These are phyloP conservation scores for Amitus sp. DNA, from an alignment of 2,888 invertebrate species.

Conservation along the genomic window DNA sequence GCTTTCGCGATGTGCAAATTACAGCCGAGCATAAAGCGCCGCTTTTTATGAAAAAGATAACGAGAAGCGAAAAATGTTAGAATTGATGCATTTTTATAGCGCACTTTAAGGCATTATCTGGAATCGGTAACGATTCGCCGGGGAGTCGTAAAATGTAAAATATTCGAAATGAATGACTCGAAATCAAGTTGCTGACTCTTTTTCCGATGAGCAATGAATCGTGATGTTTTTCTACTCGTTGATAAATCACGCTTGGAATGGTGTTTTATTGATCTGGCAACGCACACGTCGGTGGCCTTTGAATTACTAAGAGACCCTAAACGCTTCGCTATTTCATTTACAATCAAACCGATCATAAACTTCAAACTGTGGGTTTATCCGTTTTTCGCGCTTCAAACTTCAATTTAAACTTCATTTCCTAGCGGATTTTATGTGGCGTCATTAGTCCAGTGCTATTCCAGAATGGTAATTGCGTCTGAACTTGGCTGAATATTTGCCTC, in stretches of 20 bases:
- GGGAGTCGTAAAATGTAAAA: too few species aligned
- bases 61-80: background rate
- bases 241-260: slow-evolving; percentile 3
- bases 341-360: slow-evolving; percentile 36
- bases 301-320: too few species aligned
- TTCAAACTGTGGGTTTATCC: background rate
- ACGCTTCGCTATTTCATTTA: slow-evolving; percentile 54
- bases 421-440: background rate
- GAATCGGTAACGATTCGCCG: too few species aligned
- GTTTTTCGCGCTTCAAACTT: slow-evolving; percentile 4
- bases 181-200: background rate
- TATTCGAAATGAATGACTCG: too few species aligned
- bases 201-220: slow-evolving; percentile 3
- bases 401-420: background rate
- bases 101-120: too few species aligned
- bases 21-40: background rate
- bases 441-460: too few species aligned
- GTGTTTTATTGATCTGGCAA: slow-evolving; percentile 44
- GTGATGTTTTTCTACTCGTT: background rate
- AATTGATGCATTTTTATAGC: too few species aligned
- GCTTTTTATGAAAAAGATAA: background rate
- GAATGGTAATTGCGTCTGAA: too few species aligned
- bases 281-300: background rate
- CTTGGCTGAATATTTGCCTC: too few species aligned
- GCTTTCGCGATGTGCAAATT: background rate